Percentiles rank a stretch among this genome's conserved stretches.
Evolutionary conservation across 2,113 vertebrate genomes (phyloP).

Genomic region (Nanger granti): DNA sequence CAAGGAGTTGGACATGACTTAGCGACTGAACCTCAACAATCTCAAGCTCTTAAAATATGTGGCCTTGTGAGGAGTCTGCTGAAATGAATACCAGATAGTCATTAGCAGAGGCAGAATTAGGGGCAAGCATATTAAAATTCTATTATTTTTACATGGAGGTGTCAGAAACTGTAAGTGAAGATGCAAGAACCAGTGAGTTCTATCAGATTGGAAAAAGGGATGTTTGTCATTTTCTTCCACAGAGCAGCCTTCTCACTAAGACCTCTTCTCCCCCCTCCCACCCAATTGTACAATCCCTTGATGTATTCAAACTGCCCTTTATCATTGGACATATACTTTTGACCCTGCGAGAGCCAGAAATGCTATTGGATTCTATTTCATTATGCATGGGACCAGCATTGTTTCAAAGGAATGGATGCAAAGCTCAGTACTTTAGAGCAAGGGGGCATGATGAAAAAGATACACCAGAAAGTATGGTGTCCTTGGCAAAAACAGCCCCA

Average conservation of each 20-base stretch:
- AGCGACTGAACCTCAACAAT: background rate
- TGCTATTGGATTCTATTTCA: background rate
- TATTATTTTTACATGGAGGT: background rate
- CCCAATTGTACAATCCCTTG: background rate
- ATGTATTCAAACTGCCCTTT: background rate
- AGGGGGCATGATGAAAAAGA: background rate
- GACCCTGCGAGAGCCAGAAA: background rate
- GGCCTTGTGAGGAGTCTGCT: background rate
- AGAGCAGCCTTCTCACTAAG: background rate
- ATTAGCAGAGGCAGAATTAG: background rate
- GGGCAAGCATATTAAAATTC: background rate
- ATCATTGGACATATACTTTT: background rate
- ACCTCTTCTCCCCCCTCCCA: rapidly evolving
- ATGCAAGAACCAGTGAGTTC: background rate
- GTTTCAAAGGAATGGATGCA: background rate
- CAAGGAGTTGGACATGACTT: background rate
- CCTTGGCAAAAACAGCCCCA: background rate
- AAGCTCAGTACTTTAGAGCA: background rate
- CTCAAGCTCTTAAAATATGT: background rate
- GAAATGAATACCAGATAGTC: background rate
- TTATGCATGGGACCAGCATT: background rate
- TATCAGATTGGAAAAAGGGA: background rate
- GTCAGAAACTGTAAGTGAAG: background rate
- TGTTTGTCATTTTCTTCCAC: background rate
- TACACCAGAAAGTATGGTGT: background rate